Percentiles rank a stretch among this genome's conserved stretches.
Conservation (phyloP, 37 sponge, comb jelly and placozoan species). For the Chondrosia reniformis region DNA sequence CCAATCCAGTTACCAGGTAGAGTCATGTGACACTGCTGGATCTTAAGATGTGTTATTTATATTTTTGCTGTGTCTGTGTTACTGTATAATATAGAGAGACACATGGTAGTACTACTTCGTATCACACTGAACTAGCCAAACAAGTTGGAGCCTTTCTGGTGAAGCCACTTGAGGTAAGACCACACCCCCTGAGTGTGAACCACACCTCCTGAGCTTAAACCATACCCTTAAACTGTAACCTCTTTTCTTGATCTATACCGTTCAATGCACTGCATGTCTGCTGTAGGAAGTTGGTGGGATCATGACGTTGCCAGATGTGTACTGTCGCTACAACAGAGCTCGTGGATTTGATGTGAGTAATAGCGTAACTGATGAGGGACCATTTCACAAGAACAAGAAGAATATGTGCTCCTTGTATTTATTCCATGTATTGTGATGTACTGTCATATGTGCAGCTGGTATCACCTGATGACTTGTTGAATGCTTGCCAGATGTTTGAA, state of each 20-base stretch:
- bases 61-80: background rate
- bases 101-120: constrained; percentile 81
- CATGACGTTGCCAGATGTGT: constrained; percentile 92
- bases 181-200: background rate
- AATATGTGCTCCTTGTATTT: background rate
- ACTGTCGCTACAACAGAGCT: constrained; percentile 96
- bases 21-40: background rate
- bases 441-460: constrained; percentile 54
- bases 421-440: background rate
- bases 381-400: background rate
- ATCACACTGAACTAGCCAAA: constrained; percentile 88
- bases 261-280: no score
- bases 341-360: constrained; percentile 83
- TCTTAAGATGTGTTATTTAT: constrained; percentile 1
- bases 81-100: constrained; percentile 54
- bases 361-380: background rate
- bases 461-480: constrained; percentile 94
- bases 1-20: constrained; percentile 93
- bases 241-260: no score
- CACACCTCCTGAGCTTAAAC: no score
- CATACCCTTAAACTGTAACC: no score
- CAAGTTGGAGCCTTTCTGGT: constrained; percentile 78
- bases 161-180: constrained; percentile 36
- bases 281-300: constrained; percentile 80
- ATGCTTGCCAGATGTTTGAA: constrained; percentile 87